These are phyloP conservation scores for Drymodes brunneopygia DNA, from an alignment of 2,113 vertebrate species.

Conservation along the genomic window DNA sequence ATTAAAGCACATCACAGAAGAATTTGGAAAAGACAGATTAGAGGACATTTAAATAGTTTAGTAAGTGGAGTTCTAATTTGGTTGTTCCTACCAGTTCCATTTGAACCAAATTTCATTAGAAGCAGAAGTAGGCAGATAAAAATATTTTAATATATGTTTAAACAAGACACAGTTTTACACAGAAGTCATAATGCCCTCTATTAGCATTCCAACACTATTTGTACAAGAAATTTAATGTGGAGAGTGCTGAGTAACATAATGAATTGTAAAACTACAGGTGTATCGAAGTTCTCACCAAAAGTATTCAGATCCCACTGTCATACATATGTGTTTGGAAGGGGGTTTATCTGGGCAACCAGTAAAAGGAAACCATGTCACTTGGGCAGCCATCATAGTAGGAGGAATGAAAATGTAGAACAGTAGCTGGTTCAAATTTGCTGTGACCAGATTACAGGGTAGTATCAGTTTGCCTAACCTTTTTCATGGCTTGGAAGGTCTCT, in stretches of 20 bases:
- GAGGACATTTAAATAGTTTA: background rate
- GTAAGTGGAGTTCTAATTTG: background rate
- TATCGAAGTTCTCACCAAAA: background rate
- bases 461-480: background rate
- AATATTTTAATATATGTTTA: background rate
- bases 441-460: background rate
- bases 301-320: background rate
- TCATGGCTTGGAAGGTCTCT: background rate
- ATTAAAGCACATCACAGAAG: background rate
- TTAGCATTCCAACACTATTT: background rate
- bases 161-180: background rate
- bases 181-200: background rate
- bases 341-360: background rate
- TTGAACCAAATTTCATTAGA: background rate
- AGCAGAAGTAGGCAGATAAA: background rate
- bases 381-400: background rate
- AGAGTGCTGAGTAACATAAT: background rate
- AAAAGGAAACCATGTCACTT: background rate
- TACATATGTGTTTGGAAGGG: background rate
- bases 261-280: background rate
- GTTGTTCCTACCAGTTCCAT: background rate
- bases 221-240: background rate
- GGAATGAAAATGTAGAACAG: background rate
- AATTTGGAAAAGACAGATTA: background rate
- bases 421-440: background rate